Base-by-base conservation (phyloP, 2,888 invertebrate species). In the Lathronympha strigana region DNA sequence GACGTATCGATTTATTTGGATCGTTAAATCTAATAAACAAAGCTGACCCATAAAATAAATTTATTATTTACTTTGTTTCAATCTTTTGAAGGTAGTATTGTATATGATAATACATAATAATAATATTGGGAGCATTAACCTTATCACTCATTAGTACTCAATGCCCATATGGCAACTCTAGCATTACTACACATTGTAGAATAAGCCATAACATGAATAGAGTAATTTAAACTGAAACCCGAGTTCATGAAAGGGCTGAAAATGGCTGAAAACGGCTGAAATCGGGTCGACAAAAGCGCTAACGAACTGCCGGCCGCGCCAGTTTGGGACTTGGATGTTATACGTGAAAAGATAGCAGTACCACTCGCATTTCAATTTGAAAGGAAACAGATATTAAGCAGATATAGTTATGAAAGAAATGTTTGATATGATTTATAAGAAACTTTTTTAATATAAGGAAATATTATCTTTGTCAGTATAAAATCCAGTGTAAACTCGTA, bases 271-370 rank as follows among this genome's bases (percentile, higher is more conserved):
- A 63, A 49, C 55, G 63, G 31, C 43, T 43, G 58, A 55, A 63
- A 63, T 64, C 63, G 50, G 51, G 31, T 31, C 57, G 57, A 66
- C 64, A 66, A 66, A 66, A 47, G 60, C 51, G 60, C 60, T 66
- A 66, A 66, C 64, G 64, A 66, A 60, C 60, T 57, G 17, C 62
- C 63, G 58, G 43, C 43, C 50, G 54, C 62, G 8, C 63, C 40
- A 50, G 55, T 63, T 63, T 40, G 55, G 63, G 23, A 45, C 23
- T 51, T 53, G 51, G 36, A 31, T 43, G 43, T 49, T 38, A 49
- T 57, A 55, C 63, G 63, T 40, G 49, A 57, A 57, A 63, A 40
- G 55, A 57, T 55, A 49, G 45, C 40, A 51, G 28, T 61, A 51
- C 21, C 21, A 40, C 40, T 31, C 3, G 21, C 31, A 19, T 40